phyloP scores from a whole-genome alignment of 1,140 invertebrate genomes.

The Drosophila parvula region DNA sequence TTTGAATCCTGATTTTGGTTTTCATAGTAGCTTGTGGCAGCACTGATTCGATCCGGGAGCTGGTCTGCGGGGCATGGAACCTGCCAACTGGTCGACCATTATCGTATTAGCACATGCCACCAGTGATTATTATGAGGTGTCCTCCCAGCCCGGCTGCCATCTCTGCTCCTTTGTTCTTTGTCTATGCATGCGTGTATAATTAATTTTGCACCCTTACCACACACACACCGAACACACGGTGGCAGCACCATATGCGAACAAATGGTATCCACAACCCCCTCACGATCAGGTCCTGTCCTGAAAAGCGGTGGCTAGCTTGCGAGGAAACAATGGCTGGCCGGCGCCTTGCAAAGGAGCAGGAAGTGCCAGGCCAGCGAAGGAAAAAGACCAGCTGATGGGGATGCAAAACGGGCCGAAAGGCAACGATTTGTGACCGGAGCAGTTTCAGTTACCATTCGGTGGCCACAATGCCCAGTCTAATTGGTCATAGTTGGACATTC shows the following conservation, averaged over 20 bases:
- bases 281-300: constrained; percentile 9
- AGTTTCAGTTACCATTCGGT: background rate
- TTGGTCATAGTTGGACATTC: constrained; percentile 1
- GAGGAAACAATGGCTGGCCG: constrained; percentile 3
- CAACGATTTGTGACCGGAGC: no score
- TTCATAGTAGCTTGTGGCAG: background rate
- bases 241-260: background rate
- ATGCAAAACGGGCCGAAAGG: background rate
- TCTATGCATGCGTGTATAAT: constrained; percentile 50
- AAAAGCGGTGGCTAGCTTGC: background rate
- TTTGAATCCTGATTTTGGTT: background rate
- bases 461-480: constrained; percentile 1
- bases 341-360: background rate
- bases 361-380: background rate
- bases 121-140: constrained; percentile 61
- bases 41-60: background rate
- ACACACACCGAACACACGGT: background rate
- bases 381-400: background rate
- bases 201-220: constrained; percentile 41
- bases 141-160: background rate
- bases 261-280: constrained; percentile 3
- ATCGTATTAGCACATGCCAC: constrained; percentile 65
- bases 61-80: constrained; percentile 10
- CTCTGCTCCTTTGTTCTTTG: constrained; percentile 11
- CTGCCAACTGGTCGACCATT: constrained; percentile 55